These are phyloP conservation scores for Pterocles burchelli DNA, from an alignment of 2,113 vertebrate species.

Conservation along the genomic window DNA sequence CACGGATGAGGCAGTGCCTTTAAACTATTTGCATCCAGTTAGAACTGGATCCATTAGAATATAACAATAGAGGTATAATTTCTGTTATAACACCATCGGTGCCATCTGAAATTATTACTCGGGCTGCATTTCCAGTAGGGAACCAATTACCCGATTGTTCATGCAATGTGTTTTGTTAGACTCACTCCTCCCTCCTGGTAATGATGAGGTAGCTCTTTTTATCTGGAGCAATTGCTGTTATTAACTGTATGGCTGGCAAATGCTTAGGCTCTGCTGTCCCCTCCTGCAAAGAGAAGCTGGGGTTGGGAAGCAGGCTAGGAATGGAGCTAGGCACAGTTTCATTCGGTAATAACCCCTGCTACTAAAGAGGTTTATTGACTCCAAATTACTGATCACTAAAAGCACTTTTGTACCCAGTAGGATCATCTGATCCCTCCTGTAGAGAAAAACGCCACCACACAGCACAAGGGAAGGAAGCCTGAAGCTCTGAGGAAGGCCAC, in stretches of 20 bases:
- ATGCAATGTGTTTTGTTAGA: constrained; percentile 15
- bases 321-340: neutral
- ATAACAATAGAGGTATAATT: neutral
- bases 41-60: neutral
- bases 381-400: constrained; percentile 22
- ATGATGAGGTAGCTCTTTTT: constrained; percentile 36
- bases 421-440: neutral
- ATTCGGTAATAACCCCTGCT: neutral
- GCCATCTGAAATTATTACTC: constrained; percentile 32
- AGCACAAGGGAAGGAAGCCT: neutral
- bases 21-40: neutral
- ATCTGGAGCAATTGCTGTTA: constrained; percentile 30
- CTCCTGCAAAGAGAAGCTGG: neutral
- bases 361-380: constrained; percentile 19
- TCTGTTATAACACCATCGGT: neutral
- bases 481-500: neutral
- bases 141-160: constrained; percentile 23
- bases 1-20: neutral
- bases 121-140: constrained; percentile 18
- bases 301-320: neutral
- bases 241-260: constrained; percentile 12
- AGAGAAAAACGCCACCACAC: neutral
- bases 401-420: neutral
- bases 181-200: neutral
- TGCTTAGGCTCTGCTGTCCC: neutral